Evolutionary conservation across 37 sponge, comb jelly and placozoan genomes (phyloP), one percentile per base, ranked within the genome.

Genomic region (Cladorhizidae sp.): DNA sequence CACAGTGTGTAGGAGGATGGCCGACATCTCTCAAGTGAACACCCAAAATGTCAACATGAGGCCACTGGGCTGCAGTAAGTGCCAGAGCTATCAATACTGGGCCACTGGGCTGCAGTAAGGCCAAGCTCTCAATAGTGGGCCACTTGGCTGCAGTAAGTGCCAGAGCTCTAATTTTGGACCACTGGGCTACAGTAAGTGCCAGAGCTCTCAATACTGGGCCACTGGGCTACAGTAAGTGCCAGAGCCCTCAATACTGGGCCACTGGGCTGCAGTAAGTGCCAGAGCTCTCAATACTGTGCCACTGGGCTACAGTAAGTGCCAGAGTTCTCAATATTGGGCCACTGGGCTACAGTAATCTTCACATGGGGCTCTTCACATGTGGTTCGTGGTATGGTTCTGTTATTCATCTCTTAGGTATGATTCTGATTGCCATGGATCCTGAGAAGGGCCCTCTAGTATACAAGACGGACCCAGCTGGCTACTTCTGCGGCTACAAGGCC

Each of bases 381-480:
- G n/a, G n/a, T n/a, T n/a, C n/a, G n/a, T n/a, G n/a, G n/a, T n/a
- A n/a, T n/a, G n/a, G n/a, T n/a, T n/a, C n/a, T n/a, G n/a, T n/a
- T n/a, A n/a, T n/a, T n/a, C n/a, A n/a, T n/a, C n/a, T 2, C 20
- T 2, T 43, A 95, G 95, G 95, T 65, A 97, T 94, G 95, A 86
- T 97, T 52, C 57, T 94, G 80, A 75, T 94, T 43, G 77, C 91
- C 0, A 71, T 80, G 42, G 97, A 96, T 70, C 85, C 86, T 26
- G 97, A 96, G 64, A 65, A 38, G 31, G 97, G 94, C 12, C 95
- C 97, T 31, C 95, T 89, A 80, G 83, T 98, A 29, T 98, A 92
- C 79, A 96, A 96, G 69, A 84, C 93, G 7, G 99, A 98, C 77
- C 99, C 99, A 23, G 95, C 99, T 37, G 99, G 99, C n/a, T 96